phyloP scores from a whole-genome alignment of 2,888 invertebrate species.

The Thecophora atra region DNA sequence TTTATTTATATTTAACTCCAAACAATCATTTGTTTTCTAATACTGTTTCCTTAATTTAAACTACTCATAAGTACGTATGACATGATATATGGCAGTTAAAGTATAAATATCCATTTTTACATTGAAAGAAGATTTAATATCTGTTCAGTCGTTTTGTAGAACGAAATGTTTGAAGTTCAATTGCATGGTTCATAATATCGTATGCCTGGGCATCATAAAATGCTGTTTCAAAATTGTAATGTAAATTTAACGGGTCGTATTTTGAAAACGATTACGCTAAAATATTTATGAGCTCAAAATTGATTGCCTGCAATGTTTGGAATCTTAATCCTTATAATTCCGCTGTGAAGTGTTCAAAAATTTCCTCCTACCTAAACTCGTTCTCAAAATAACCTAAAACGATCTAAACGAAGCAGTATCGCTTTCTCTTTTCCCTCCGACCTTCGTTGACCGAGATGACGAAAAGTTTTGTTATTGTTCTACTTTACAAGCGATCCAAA shows the following conservation, averaged over 20 bases:
- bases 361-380: slow-evolving; percentile 48
- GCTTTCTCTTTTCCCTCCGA: neutral
- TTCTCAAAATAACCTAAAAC: slow-evolving; percentile 30
- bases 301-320: neutral
- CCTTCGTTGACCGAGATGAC: neutral
- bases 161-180: too few species aligned
- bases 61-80: too few species aligned
- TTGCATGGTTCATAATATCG: too few species aligned
- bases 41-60: too few species aligned
- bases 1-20: too few species aligned
- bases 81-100: too few species aligned
- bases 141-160: too few species aligned
- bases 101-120: too few species aligned
- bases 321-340: slow-evolving; percentile 18
- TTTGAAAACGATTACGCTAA: neutral
- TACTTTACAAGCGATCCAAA: slow-evolving; percentile 35
- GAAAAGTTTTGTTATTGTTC: slow-evolving; percentile 6
- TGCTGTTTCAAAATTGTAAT: neutral
- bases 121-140: too few species aligned
- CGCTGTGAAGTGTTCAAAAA: slow-evolving; percentile 45
- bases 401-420: neutral
- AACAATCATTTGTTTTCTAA: too few species aligned
- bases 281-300: neutral
- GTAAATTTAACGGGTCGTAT: neutral
- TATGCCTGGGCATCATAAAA: too few species aligned